Evolutionary conservation across 2,888 invertebrate genomes (phyloP), one percentile per base, ranked within the genome.

Genomic region (Cyrtodaria siliqua): DNA sequence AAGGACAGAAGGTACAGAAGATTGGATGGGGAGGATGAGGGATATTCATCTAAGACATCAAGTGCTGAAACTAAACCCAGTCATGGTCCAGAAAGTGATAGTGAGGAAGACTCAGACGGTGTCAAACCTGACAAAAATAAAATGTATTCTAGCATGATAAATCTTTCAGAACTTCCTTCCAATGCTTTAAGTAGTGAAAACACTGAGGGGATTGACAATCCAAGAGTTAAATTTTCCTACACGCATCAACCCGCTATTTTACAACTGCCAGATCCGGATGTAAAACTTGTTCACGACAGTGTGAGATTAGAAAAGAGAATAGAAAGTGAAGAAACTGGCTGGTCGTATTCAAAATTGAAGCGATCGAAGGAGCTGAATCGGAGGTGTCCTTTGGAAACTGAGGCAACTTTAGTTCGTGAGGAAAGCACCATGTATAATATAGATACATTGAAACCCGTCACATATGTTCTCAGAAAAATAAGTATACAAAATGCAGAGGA

Each of bases 1-100:
- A 63, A 42, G 23, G 79, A 66, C 38, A 50, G 68, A 49, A 59
- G 57, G 14, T 27, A 44, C 18, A 40, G 20, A 8, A 76, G 72
- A 50, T 77, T 71, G 23, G 77, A 81, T 12, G 77, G 78, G 1
- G 81, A 78, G 23, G 81, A 81, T 44, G 81, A 81, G 67, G 81
- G 81, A 12, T 81, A 81, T 66, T 63, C 74, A 3, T 81, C 81
- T 9, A 81, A 81, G 61, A 78, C 81, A 18, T 78, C 77, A 2
- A 81, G 81, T 61, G 81, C 81, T 23, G 81, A 81, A 33, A 52
- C 59, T n/a, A 33, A 33, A 33, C 6, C 33, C 4, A 12, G 33
- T 33, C 33, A 8, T 33, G 33, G 33, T 9, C 71, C 71, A 49
- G 56, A 68, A 23, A 20, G 44, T 44, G 69, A 29, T 16, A 18